Base-by-base conservation (phyloP, 1,140 invertebrate genomes). In the Dendrolimus punctatus region DNA sequence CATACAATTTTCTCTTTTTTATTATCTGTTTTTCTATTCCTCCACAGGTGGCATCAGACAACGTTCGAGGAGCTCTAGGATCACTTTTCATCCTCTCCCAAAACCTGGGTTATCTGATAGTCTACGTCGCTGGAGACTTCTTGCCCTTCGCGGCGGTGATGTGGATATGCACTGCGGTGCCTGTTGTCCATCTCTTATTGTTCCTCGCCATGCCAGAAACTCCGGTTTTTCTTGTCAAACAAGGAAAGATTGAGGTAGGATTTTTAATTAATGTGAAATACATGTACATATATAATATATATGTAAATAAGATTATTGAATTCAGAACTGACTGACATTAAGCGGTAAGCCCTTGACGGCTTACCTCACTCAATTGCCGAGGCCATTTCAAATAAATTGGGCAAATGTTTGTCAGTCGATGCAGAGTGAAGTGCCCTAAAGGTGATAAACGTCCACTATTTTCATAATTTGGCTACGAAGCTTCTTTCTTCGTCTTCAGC, bases 181-280 rank as follows among this genome's bases (percentile, higher is more conserved):
- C 87, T 0, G 60, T 88, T 3, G 45, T 84, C 4, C 89, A 87
- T 55, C 49, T 88, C 8, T 40, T 85, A 0, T 71, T 75, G 4
- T 88, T 89, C 57, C 58, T 84, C 7, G 84, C 82, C 5, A 84
- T 90, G 76, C 89, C 89, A 0, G 89, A 90, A 56, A 88, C 89
- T 0, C 89, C 89, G 0, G 82, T 85, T 40, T 84, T 86, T 45
- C 63, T 90, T 48, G 73, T 88, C 36, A 88, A 88, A 40, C 66
- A 76, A n/a, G 87, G 88, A n/a, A 88, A 83, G 48, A 51, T 78
- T 6, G 59, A 87, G 62, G 87, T 88, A 53, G 39, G 23, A 9
- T 6, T 45, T 45, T 49, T n/a, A 48, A 38, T 6, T 1, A 0
- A 7, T 48, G 37, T 39, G 37, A 7, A 6, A 38, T 48, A 7